These are phyloP conservation scores for Neogobius melanostomus DNA, from an alignment of 2,113 vertebrate genomes.

Conservation along the genomic window DNA sequence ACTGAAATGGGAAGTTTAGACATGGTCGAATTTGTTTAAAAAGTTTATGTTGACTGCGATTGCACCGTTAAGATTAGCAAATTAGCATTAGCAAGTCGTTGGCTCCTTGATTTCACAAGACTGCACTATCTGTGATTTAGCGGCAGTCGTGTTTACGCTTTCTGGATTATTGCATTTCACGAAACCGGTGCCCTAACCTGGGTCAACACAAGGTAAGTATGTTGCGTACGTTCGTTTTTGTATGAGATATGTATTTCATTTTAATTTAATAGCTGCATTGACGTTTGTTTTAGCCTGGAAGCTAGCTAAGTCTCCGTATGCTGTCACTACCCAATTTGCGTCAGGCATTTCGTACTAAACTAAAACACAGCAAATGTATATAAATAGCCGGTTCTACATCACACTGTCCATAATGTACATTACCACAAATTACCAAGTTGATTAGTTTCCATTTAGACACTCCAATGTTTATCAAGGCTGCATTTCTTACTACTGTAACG, in stretches of 20 bases:
- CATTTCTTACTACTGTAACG: too few species aligned
- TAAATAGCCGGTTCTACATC: neutral
- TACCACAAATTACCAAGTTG: neutral
- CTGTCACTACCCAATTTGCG: neutral
- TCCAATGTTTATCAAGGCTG: too few species aligned
- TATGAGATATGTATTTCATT: neutral
- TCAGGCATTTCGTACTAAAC: neutral
- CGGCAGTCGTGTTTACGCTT: conserved; percentile 13
- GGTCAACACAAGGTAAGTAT: conserved; percentile 55
- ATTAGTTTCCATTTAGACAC: neutral
- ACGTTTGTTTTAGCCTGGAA: conserved; percentile 23
- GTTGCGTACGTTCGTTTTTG: conserved; percentile 4
- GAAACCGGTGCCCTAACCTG: conserved; percentile 10
- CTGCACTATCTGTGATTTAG: conserved; percentile 56
- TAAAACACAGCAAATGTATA: neutral
- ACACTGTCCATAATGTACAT: neutral
- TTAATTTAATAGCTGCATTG: conserved; percentile 3
- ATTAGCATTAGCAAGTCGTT: conserved; percentile 52
- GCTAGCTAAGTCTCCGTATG: conserved; percentile 19
- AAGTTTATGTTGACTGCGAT: neutral
- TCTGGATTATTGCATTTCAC: conserved; percentile 19
- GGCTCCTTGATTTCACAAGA: conserved; percentile 49
- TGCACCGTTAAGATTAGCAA: conserved; percentile 32
- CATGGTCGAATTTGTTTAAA: neutral
- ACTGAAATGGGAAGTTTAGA: neutral